phyloP scores from a whole-genome alignment of 1,140 invertebrate genomes.

The Drosophila erecta region DNA sequence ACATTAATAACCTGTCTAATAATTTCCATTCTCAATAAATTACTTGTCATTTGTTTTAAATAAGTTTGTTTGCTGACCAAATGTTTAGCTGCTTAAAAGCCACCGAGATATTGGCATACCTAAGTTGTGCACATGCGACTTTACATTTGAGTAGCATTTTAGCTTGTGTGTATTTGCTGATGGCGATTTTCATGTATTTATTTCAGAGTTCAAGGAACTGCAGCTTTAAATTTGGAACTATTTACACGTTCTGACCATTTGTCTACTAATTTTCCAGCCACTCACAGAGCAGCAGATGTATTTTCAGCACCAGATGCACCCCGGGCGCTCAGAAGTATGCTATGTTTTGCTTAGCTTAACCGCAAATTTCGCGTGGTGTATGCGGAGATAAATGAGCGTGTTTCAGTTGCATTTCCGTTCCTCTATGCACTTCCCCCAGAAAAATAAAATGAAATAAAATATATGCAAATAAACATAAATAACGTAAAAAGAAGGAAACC shows the following conservation, averaged over 20 bases:
- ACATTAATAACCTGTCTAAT: not conserved
- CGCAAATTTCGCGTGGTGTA: constrained; percentile 55
- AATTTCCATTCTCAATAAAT: not conserved
- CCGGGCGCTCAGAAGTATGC: constrained; percentile 40
- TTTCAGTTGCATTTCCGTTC: constrained; percentile 44
- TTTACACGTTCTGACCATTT: constrained; percentile 43
- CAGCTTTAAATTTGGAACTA: constrained; percentile 21
- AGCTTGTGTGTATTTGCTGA: constrained; percentile 2
- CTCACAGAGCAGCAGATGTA: constrained; percentile 3
- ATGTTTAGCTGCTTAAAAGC: constrained; percentile 26
- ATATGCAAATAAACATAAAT: constrained; percentile 72
- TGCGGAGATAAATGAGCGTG: constrained; percentile 53
- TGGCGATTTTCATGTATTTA: constrained; percentile 31
- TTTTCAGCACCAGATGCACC: constrained; percentile 8
- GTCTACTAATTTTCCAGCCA: constrained; percentile 56
- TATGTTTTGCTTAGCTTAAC: constrained; percentile 42
- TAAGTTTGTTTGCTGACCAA: not conserved
- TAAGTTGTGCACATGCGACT: constrained; percentile 6
- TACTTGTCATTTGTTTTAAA: not conserved
- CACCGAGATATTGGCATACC: constrained; percentile 19
- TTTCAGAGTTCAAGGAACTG: constrained; percentile 41
- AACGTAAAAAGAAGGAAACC: constrained; percentile 69
- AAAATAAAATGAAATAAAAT: constrained; percentile 56
- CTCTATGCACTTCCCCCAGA: constrained; percentile 14
- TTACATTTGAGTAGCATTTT: not conserved